These are phyloP conservation scores for Conops quadrifasciatus DNA, from an alignment of 2,888 invertebrate species.

Conservation along the genomic window DNA sequence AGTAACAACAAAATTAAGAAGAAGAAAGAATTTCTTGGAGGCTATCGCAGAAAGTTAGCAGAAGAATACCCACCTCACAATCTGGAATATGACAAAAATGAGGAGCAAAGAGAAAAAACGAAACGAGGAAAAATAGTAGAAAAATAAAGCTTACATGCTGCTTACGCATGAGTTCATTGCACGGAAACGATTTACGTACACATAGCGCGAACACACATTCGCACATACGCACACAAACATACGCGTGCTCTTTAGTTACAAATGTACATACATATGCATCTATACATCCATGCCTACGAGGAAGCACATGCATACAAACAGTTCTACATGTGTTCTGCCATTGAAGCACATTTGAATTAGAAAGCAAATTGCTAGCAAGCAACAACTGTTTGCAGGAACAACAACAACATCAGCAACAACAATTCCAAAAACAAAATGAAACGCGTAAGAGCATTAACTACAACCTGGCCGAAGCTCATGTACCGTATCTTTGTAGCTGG, in stretches of 20 bases:
- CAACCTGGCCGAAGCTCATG: too few species aligned
- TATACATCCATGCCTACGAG: neutral
- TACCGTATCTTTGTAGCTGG: too few species aligned
- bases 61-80: neutral
- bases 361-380: slow-evolving; percentile 11
- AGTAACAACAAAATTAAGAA: neutral
- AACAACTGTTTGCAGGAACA: slow-evolving; percentile 8
- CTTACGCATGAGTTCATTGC: slow-evolving; percentile 63
- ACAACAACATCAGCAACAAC: neutral
- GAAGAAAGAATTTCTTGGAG: neutral
- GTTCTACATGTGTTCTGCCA: neutral
- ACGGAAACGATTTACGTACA: slow-evolving; percentile 62
- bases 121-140: too few species aligned
- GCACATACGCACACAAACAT: neutral
- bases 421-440: too few species aligned
- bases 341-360: slow-evolving; percentile 17
- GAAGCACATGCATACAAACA: neutral
- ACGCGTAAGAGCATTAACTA: too few species aligned
- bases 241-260: neutral
- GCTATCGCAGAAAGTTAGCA: neutral
- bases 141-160: slow-evolving; percentile 47
- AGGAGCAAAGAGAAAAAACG: neutral
- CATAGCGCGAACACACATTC: neutral
- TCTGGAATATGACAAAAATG: neutral
- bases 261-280: slow-evolving; percentile 2